Conservation (phyloP, 2,888 invertebrate species). For the Luperina testacea region DNA sequence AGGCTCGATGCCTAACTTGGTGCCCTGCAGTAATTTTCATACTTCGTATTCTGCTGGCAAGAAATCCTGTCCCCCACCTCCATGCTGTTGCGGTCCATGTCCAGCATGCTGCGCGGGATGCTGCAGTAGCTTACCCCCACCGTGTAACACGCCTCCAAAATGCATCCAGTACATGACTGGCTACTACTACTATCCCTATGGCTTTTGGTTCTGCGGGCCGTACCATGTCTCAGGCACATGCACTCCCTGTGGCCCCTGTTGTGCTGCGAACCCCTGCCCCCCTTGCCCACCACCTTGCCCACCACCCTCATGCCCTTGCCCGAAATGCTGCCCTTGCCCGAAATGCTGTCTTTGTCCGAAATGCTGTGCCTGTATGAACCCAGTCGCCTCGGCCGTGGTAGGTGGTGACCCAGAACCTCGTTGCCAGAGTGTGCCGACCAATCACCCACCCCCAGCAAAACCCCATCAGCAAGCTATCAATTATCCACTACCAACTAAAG, state of each 20-base stretch:
- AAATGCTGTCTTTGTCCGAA: slow-evolving; percentile 38
- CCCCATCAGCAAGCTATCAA: background rate
- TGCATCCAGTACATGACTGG: slow-evolving; percentile 84
- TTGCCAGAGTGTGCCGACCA: background rate
- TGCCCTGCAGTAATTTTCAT: slow-evolving; percentile 18
- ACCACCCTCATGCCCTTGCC: slow-evolving; percentile 35
- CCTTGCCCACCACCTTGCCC: slow-evolving; percentile 43
- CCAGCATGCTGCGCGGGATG: background rate
- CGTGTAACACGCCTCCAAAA: slow-evolving; percentile 78
- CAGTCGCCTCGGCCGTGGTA: slow-evolving; percentile 26
- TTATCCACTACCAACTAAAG: slow-evolving; percentile 38
- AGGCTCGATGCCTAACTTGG: slow-evolving; percentile 19
- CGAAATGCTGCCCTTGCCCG: slow-evolving; percentile 8
- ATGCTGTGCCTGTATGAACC: slow-evolving; percentile 43
- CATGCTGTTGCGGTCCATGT: background rate
- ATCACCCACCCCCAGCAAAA: background rate
- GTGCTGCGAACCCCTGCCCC: slow-evolving; percentile 22
- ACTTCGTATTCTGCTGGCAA: background rate
- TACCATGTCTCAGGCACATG: slow-evolving; percentile 80
- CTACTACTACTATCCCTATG: slow-evolving; percentile 85
- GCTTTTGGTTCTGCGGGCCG: slow-evolving; percentile 84
- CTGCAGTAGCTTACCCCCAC: slow-evolving; percentile 75
- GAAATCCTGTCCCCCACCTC: slow-evolving; percentile 2
- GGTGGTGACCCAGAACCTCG: slow-evolving; percentile 15
- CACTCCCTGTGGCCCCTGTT: slow-evolving; percentile 67